Conservation (phyloP, 2,888 invertebrate genomes). For the Glaucopsyche alexis region DNA sequence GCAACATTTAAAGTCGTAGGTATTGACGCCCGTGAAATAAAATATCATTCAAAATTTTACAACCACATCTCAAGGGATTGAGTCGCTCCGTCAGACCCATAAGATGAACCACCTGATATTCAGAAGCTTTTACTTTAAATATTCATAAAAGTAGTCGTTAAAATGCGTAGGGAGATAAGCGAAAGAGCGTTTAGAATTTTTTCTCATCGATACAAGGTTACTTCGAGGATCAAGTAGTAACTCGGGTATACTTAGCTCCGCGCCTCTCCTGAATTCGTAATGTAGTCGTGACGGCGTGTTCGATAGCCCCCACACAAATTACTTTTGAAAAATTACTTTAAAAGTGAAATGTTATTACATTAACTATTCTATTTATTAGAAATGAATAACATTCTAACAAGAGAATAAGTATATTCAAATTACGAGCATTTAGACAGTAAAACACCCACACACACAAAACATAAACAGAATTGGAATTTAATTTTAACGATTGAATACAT, state of each 20-base stretch:
- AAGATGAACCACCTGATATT: neutral
- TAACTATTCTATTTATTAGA: too few species aligned
- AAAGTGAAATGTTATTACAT: too few species aligned
- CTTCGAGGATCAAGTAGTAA: constrained; percentile 42
- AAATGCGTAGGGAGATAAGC: constrained; percentile 30
- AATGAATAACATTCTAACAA: too few species aligned
- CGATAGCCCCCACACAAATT: constrained; percentile 12
- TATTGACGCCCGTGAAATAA: neutral
- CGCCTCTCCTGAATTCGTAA: constrained; percentile 63
- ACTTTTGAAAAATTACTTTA: neutral
- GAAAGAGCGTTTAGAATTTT: constrained; percentile 36
- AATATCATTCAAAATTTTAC: neutral
- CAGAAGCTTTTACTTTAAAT: constrained; percentile 21
- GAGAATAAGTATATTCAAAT: too few species aligned
- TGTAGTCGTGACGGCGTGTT: constrained; percentile 50
- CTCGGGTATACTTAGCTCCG: constrained; percentile 57
- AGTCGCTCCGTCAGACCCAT: neutral
- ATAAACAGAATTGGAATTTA: too few species aligned
- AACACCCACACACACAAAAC: too few species aligned
- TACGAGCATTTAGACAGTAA: too few species aligned
- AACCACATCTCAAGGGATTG: neutral
- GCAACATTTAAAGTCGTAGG: neutral
- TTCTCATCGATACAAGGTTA: constrained; percentile 37
- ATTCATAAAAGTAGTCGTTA: constrained; percentile 27
- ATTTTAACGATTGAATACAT: too few species aligned